A percentile compares a stretch with the other conserved stretches of the same genome.
Evolutionary conservation across 2,797 vertebrate genomes (phyloP).

Genomic region (Danio aesculapii): DNA sequence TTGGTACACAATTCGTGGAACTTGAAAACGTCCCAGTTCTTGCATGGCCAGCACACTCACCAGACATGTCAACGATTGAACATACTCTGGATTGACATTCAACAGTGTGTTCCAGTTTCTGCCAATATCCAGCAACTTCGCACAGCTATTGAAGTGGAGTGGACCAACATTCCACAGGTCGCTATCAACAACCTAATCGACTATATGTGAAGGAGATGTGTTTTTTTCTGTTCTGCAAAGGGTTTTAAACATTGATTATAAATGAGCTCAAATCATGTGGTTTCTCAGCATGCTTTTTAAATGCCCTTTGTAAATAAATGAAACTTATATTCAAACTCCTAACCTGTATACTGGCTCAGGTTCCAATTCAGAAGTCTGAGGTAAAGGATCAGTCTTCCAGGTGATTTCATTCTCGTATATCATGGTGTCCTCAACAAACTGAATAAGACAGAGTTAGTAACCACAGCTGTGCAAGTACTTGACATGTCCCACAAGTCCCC

Average conservation of each 20-base stretch:
- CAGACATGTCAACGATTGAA: too few relatives aligned
- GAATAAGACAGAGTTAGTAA: not conserved
- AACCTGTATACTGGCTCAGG: not conserved
- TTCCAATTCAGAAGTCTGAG: rapidly evolving
- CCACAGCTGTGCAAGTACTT: not conserved
- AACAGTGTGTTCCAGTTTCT: too few relatives aligned
- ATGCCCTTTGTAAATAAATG: not conserved
- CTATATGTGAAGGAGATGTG: too few relatives aligned
- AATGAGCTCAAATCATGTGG: not conserved
- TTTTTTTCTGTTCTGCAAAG: not conserved
- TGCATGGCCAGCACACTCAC: too few relatives aligned
- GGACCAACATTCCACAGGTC: too few relatives aligned
- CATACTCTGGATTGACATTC: too few relatives aligned
- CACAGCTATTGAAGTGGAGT: too few relatives aligned
- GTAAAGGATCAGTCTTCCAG: not conserved
- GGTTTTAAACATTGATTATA: not conserved
- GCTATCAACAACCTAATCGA: too few relatives aligned
- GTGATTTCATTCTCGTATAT: constrained; percentile 33
- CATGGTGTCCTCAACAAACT: constrained; percentile 40
- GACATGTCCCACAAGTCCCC: rapidly evolving
- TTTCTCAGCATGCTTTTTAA: not conserved
- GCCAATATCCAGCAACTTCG: too few relatives aligned
- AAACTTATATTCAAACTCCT: too few relatives aligned
- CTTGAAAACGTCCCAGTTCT: too few relatives aligned
- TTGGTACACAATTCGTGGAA: too few relatives aligned